phyloP scores from a whole-genome alignment of 92 coral and sea anemone genomes.

The Pocillopora meandrina region DNA sequence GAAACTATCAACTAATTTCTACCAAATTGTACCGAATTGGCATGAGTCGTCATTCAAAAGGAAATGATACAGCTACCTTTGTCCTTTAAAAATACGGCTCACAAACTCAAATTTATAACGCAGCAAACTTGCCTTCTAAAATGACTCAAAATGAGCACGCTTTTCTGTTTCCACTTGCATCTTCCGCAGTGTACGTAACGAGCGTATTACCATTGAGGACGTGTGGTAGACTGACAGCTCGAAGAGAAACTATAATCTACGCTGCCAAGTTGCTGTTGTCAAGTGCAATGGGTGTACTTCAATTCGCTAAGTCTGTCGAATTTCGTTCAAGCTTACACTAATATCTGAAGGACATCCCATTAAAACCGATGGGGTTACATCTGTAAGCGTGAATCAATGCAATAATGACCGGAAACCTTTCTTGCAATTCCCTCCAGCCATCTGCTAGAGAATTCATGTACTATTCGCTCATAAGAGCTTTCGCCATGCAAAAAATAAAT shows the following conservation, averaged over 20 bases:
- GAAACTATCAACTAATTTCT: no score
- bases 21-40: no score
- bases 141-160: conserved; percentile 9
- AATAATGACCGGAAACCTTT: no score
- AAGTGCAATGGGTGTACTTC: conserved; percentile 51
- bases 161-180: conserved; percentile 45
- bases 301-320: conserved; percentile 41
- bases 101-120: no score
- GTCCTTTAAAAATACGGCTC: no score
- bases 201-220: conserved; percentile 17
- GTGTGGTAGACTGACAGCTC: conserved; percentile 54
- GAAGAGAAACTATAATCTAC: conserved; percentile 26
- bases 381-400: background rate
- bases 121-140: no score
- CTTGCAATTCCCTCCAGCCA: no score
- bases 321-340: conserved; percentile 31
- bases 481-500: no score
- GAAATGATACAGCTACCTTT: no score
- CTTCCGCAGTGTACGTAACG: conserved; percentile 54
- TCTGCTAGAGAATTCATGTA: no score
- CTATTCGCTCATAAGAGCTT: no score
- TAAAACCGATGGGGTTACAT: conserved; percentile 23
- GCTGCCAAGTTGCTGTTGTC: conserved; percentile 51
- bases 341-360: conserved; percentile 62
- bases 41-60: no score